phyloP scores from a whole-genome alignment of 2,888 invertebrate species.

The Drymonia ruficornis region DNA sequence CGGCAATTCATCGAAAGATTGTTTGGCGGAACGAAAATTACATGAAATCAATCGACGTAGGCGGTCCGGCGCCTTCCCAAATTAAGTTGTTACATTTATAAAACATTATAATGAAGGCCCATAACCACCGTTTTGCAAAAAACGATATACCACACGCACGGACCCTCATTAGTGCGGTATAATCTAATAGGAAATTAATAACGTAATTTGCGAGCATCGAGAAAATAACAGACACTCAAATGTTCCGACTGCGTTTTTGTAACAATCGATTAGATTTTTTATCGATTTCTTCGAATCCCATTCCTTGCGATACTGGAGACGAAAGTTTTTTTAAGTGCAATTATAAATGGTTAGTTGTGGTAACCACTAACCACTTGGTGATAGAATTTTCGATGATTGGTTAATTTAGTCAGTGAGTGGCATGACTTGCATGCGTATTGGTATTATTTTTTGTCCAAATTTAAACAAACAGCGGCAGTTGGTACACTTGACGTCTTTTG shows the following conservation, averaged over 20 bases:
- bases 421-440: conserved; percentile 39
- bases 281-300: conserved; percentile 40
- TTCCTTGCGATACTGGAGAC: conserved; percentile 10
- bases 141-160: conserved; percentile 73
- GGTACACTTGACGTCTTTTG: conserved; percentile 18
- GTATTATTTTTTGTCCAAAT: conserved; percentile 22
- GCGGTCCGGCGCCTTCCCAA: conserved; percentile 78
- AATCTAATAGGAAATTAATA: conserved; percentile 71
- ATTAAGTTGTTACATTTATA: conserved; percentile 80
- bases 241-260: conserved; percentile 46
- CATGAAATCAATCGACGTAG: conserved; percentile 77
- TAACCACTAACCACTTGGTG: conserved; percentile 24
- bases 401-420: conserved; percentile 39
- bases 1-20: conserved; percentile 57
- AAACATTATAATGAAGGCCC: conserved; percentile 71
- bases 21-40: conserved; percentile 74
- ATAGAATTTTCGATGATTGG: conserved; percentile 37
- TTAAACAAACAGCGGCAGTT: conserved; percentile 22
- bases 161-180: conserved; percentile 67
- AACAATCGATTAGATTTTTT: conserved; percentile 37
- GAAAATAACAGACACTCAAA: conserved; percentile 58
- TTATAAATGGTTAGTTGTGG: conserved; percentile 39
- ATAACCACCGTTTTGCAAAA: conserved; percentile 73
- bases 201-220: conserved; percentile 64
- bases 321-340: conserved; percentile 15